phyloP scores from a whole-genome alignment of 1,140 invertebrate species.

The Mizuhopecten yessoensis region DNA sequence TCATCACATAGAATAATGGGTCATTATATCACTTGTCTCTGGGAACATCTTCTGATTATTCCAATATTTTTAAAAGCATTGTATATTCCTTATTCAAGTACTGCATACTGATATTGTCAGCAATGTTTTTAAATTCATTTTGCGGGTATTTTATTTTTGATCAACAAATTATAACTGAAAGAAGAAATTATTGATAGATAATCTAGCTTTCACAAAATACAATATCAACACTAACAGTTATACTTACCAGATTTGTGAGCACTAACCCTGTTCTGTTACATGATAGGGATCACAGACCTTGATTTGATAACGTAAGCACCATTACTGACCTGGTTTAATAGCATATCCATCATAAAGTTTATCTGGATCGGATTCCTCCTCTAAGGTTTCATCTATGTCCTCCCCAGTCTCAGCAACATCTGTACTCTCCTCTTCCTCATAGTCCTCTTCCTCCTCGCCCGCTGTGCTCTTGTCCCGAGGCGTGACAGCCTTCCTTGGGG shows the following conservation, averaged over 20 bases:
- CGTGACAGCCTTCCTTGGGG: conserved; percentile 46
- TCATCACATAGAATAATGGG: neutral
- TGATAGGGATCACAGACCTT: no score
- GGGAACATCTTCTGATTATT: neutral
- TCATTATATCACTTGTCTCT: neutral
- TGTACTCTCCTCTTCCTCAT: conserved; percentile 52
- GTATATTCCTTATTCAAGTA: neutral
- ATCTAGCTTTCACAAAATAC: no score
- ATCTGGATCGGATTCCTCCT: conserved; percentile 62
- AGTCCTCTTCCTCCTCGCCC: conserved; percentile 43
- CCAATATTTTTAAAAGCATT: no score
- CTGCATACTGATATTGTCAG: no score
- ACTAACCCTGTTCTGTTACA: no score
- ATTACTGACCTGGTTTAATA: conserved; percentile 74
- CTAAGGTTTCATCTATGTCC: neutral
- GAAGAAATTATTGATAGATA: no score
- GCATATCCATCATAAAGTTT: conserved; percentile 79
- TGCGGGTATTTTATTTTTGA: no score
- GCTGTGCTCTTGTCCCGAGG: neutral
- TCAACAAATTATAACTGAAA: no score
- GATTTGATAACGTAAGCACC: no score
- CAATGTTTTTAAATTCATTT: no score
- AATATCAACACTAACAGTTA: no score
- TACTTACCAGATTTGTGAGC: no score
- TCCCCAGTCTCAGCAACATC: conserved; percentile 47